Evolutionary conservation across 1,140 invertebrate species (phyloP), one percentile per base, ranked within the genome.

Genomic region (Chlorops oryzae): DNA sequence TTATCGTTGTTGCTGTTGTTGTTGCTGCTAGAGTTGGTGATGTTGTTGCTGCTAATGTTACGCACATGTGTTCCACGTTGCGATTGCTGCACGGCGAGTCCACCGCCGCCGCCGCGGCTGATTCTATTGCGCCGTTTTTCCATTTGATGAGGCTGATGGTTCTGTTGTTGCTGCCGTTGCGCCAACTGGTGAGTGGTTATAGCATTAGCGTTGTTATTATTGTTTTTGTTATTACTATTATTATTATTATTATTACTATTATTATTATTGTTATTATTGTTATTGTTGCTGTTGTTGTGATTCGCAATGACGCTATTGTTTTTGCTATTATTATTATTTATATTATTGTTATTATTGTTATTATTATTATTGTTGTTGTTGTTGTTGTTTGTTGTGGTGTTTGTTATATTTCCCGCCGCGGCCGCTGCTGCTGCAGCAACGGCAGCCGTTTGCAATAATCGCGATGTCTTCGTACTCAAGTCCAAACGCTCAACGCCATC

Each of bases 401-500:
- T 66, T 59, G 18, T 65, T 58, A 10, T 34, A 15, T 18, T 42
- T 24, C 12, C 24, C 13, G 38, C 24, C 13, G 22, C 42, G 0
- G 49, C 18, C 27, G 52, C 65, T 20, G 58, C 61, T 21, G 54
- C 60, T 20, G 62, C 62, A n/a, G 61, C 65, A 13, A 61, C 61
- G 12, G 61, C 63, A 0, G 66, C 63, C 40, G 63, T 63, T 24
- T 70, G 63, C 27, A 70, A 48, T 28, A 70, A 42, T 10, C 62
- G 60, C 13, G 66, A 67, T 5, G 68, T 68, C 45, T 67, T 63
- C 17, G 66, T 56, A 53, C 67, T 49, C 13, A 56, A 73, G 61
- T 57, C 75, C 75, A 70, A 43, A 7, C 67, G 63, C 70, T 81
- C 79, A 17, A 83, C 76, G 59, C 83, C 83, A 55, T 86, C 87